Conservation (phyloP, 2,797 vertebrate genomes). For the Lepus oiostolus region DNA sequence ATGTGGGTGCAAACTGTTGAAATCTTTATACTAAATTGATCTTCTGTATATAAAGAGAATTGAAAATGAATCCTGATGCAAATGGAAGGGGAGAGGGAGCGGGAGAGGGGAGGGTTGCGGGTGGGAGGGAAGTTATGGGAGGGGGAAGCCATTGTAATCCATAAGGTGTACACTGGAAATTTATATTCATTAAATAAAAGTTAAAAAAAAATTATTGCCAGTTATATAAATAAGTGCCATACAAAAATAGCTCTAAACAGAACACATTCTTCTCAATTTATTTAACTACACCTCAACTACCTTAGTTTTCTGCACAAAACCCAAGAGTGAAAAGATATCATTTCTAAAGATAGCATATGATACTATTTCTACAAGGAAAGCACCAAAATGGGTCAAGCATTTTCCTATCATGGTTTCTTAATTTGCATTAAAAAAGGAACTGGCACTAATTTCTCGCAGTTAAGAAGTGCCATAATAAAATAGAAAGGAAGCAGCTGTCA, state of each 20-base stretch:
- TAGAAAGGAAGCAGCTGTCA: conserved; percentile 50
- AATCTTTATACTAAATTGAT: too few relatives aligned
- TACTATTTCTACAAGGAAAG: conserved; percentile 62
- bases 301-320: conserved; percentile 62
- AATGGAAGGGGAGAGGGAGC: too few relatives aligned
- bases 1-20: too few relatives aligned
- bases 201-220: conserved; percentile 48
- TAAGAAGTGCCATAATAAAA: conserved; percentile 56
- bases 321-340: conserved; percentile 60
- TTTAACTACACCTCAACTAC: conserved; percentile 61
- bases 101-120: too few relatives aligned
- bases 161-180: too few relatives aligned
- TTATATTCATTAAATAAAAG: too few relatives aligned
- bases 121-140: too few relatives aligned
- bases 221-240: conserved; percentile 56
- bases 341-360: conserved; percentile 65
- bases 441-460: conserved; percentile 38
- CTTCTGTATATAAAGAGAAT: too few relatives aligned
- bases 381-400: conserved; percentile 65
- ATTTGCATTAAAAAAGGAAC: conserved; percentile 59
- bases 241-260: conserved; percentile 60
- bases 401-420: conserved; percentile 63
- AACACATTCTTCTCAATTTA: conserved; percentile 67
- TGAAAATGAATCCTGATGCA: too few relatives aligned
- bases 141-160: too few relatives aligned